Conservation (phyloP, 2,888 invertebrate genomes). For the Mesochorus sp. region DNA sequence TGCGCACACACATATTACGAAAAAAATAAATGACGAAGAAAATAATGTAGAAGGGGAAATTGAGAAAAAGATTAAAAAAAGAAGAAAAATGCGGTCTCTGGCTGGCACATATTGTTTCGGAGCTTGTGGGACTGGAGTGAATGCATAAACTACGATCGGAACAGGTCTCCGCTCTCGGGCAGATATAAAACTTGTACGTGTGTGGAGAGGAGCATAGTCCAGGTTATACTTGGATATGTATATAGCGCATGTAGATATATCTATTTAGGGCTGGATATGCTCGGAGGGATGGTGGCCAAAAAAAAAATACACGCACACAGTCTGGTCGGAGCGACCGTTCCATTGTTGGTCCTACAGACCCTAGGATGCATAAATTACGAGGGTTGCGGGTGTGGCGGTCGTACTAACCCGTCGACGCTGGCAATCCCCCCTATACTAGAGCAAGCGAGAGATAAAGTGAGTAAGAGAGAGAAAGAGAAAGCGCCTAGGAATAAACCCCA, state of each 20-base stretch:
- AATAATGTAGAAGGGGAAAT: background rate
- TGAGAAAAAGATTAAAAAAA: background rate
- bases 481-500: slow-evolving; percentile 31
- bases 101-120: slow-evolving; percentile 56
- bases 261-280: background rate
- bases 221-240: too few species aligned
- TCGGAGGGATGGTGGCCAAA: slow-evolving; percentile 6
- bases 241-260: slow-evolving; percentile 18
- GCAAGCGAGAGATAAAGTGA: background rate
- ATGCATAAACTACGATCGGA: slow-evolving; percentile 60
- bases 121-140: slow-evolving; percentile 49
- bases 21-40: background rate
- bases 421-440: slow-evolving; percentile 31
- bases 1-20: too few species aligned
- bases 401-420: slow-evolving; percentile 27
- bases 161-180: slow-evolving; percentile 43
- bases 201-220: slow-evolving; percentile 5
- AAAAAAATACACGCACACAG: background rate
- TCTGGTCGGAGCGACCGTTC: slow-evolving; percentile 43
- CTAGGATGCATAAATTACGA: slow-evolving; percentile 67
- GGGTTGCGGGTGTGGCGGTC: slow-evolving; percentile 55
- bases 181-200: slow-evolving; percentile 42
- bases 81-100: slow-evolving; percentile 28
- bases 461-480: background rate
- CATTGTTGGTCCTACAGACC: slow-evolving; percentile 58